A percentile compares a stretch with the other conserved stretches of the same genome.
phyloP scores from a whole-genome alignment of 2,113 vertebrate genomes.

The Terrapene triunguis region DNA sequence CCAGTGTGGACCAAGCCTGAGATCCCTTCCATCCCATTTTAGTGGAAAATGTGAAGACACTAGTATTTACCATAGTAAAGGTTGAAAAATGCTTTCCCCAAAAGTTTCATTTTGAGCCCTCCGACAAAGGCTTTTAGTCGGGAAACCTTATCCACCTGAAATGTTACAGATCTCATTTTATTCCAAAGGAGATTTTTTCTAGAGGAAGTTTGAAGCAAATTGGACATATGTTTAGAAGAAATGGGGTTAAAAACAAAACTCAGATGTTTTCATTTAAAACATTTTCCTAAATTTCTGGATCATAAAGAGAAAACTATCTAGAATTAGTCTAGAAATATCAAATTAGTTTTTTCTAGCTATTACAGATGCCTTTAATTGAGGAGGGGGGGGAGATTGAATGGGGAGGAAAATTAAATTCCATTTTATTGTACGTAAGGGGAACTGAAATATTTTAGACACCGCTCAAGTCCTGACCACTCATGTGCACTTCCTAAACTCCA shows the following conservation, averaged over 20 bases:
- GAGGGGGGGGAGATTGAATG: background rate
- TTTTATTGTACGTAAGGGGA: background rate
- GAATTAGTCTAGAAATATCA: background rate
- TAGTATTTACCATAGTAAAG: background rate
- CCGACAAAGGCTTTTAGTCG: background rate
- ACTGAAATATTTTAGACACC: background rate
- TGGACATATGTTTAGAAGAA: background rate
- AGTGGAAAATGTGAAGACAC: background rate
- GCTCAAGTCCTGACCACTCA: background rate
- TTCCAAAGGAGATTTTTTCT: background rate
- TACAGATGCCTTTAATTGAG: background rate
- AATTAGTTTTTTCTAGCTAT: background rate
- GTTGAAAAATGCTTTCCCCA: background rate
- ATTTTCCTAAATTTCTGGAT: background rate
- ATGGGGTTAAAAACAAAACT: background rate
- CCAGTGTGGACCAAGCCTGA: background rate
- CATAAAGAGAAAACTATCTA: background rate
- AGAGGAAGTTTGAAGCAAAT: background rate
- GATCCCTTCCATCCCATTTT: background rate
- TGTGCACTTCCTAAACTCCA: background rate
- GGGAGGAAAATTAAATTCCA: background rate
- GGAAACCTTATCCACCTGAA: background rate
- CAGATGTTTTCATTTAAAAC: background rate
- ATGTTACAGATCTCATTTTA: background rate
- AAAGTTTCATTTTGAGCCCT: background rate